phyloP scores from a whole-genome alignment of 37 sponge, comb jelly and placozoan species.

The Petrosia ficiformis region DNA sequence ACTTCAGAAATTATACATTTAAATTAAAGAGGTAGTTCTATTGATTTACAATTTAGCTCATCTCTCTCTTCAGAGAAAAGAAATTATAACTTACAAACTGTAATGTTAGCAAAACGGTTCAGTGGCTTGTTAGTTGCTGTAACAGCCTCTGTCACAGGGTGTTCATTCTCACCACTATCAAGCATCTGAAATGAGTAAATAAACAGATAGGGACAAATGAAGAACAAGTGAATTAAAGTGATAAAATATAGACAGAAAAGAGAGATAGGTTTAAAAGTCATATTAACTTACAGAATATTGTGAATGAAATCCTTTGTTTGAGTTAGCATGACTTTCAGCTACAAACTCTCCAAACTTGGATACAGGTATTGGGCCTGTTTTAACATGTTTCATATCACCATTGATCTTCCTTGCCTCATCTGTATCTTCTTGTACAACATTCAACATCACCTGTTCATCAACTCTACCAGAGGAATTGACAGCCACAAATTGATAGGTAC shows the following conservation, averaged over 20 bases:
- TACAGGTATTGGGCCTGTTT: conserved; percentile 14
- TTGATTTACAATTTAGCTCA: no score
- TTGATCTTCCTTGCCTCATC: neutral
- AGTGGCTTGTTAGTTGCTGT: neutral
- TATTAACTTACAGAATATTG: conserved; percentile 22
- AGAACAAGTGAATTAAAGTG: no score
- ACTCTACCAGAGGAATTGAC: conserved; percentile 8
- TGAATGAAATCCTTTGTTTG: conserved; percentile 25
- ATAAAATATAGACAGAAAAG: neutral
- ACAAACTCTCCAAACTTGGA: conserved; percentile 36
- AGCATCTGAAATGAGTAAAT: neutral
- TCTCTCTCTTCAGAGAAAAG: no score
- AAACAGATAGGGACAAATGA: no score
- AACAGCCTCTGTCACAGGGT: conserved; percentile 8
- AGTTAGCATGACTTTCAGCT: conserved; percentile 21
- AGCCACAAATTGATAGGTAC: conserved; percentile 39
- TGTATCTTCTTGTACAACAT: neutral
- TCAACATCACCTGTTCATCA: conserved; percentile 7
- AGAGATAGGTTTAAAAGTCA: no score
- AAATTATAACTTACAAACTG: conserved; percentile 50
- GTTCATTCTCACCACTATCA: conserved; percentile 5
- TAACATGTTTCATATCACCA: neutral
- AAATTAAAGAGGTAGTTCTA: no score
- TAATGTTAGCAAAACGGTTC: conserved; percentile 62
- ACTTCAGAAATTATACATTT: no score